These are phyloP conservation scores for Chloroceryle aenea DNA, from an alignment of 2,113 vertebrate genomes.

Conservation along the genomic window DNA sequence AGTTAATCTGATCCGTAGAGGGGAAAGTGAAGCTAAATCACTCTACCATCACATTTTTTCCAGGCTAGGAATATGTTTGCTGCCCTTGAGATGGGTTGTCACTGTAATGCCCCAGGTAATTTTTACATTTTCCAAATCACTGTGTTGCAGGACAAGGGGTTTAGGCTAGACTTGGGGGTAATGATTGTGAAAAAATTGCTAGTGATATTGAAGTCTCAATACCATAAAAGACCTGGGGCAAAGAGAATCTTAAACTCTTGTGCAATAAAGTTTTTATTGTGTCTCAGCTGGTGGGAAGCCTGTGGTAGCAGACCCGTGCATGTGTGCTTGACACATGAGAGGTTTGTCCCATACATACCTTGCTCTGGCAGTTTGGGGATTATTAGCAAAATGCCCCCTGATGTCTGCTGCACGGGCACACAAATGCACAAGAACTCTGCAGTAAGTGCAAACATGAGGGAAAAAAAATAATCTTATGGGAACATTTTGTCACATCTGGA, in stretches of 20 bases:
- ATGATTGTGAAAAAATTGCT: background rate
- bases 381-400: background rate
- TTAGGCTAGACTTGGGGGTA: background rate
- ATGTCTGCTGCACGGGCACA: background rate
- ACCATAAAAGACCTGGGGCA: background rate
- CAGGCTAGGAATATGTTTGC: background rate
- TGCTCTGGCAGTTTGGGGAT: background rate
- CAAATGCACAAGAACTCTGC: background rate
- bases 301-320: background rate
- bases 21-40: background rate
- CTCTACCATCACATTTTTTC: background rate
- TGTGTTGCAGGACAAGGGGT: background rate
- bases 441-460: background rate
- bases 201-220: background rate
- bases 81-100: background rate
- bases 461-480: background rate
- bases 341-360: background rate
- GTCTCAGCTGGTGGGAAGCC: background rate
- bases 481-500: background rate
- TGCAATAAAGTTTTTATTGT: background rate
- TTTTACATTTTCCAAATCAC: background rate
- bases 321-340: background rate
- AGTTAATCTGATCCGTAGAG: background rate
- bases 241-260: background rate
- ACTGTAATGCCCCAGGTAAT: background rate